Conservation (phyloP, 2,797 vertebrate species). For the Prionace glauca region DNA sequence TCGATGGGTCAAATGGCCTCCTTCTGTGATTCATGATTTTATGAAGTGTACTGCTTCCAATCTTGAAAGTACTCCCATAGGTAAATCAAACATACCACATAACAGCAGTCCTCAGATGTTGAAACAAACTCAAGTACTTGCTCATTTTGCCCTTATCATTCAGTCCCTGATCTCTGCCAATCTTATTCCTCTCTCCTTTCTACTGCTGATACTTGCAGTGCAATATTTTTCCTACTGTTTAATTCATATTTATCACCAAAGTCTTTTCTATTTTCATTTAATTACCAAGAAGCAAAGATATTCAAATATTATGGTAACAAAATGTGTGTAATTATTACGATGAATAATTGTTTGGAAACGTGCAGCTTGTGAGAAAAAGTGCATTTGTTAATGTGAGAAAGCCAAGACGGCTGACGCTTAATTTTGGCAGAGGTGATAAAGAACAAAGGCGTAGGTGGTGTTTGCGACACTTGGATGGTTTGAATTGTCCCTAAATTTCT, state of each 20-base stretch:
- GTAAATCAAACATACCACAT: background rate
- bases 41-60: background rate
- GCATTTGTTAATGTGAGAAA: background rate
- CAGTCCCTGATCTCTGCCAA: background rate
- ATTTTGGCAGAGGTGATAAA: background rate
- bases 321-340: background rate
- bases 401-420: background rate
- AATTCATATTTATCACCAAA: background rate
- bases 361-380: background rate
- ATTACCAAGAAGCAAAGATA: background rate
- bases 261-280: background rate
- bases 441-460: background rate
- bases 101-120: background rate
- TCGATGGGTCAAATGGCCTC: too few relatives aligned
- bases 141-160: background rate
- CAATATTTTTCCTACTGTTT: background rate
- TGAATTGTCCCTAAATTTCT: background rate
- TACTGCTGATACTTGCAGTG: background rate
- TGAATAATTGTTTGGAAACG: background rate
- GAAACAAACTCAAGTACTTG: background rate
- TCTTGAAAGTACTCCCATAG: background rate
- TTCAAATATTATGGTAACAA: background rate
- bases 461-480: background rate
- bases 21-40: too few relatives aligned
- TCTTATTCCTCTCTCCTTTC: background rate